Conservation (phyloP, 2,113 vertebrate genomes). For the Ceyx melanurus region DNA sequence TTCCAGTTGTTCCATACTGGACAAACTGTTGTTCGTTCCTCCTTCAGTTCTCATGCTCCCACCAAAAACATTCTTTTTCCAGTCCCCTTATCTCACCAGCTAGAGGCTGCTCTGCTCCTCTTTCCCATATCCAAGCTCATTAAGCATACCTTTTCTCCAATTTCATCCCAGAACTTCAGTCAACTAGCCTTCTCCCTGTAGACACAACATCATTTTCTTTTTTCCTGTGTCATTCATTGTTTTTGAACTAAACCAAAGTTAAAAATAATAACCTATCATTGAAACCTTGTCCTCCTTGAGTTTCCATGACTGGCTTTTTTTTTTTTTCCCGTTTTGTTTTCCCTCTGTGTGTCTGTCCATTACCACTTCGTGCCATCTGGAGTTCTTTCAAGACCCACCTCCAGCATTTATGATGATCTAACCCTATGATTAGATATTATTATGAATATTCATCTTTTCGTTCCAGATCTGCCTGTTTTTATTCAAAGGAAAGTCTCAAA, state of each 20-base stretch:
- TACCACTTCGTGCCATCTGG: not conserved
- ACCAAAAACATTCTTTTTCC: not conserved
- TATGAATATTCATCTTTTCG: constrained; percentile 13
- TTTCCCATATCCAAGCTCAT: not conserved
- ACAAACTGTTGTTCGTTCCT: constrained; percentile 27
- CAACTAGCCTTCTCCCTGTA: not conserved
- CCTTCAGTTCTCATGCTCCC: not conserved
- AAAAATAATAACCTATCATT: not conserved
- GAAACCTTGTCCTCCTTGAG: not conserved
- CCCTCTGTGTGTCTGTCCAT: not conserved
- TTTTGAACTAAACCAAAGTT: not conserved
- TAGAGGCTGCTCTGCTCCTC: not conserved
- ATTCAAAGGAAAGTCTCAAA: not conserved
- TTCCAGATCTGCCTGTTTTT: not conserved
- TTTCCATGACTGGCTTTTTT: not conserved
- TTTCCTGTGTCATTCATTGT: not conserved
- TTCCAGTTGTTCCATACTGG: constrained; percentile 6
- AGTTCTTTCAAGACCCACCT: not conserved
- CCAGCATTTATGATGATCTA: not conserved
- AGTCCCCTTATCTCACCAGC: not conserved
- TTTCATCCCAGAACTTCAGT: not conserved
- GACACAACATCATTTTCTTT: not conserved
- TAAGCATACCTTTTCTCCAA: not conserved
- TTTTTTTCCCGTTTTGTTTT: not conserved
- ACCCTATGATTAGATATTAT: not conserved